Evolutionary conservation across 2,888 invertebrate genomes (phyloP), one percentile per base, ranked within the genome.

Genomic region (Plemyria rubiginata): DNA sequence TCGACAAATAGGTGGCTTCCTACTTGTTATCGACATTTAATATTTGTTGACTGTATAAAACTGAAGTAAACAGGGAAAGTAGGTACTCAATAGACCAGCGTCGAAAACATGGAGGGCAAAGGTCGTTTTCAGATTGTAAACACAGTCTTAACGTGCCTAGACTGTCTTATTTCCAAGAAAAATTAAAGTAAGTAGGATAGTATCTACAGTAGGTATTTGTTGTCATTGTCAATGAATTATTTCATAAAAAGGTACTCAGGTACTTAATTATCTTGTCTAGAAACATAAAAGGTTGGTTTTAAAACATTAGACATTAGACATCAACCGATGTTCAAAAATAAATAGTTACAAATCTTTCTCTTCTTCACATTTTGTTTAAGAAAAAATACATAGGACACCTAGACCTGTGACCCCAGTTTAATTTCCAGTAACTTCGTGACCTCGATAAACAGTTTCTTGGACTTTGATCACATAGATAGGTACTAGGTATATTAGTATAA

Each of bases 381-480:
- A 55, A 51, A 54, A 68, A 62, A 58, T 16, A 56, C 36, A 36
- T 36, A 11, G 1, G 0, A 56, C 61, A 51, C 38, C 15, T 38
- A 54, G 65, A 57, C 63, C 58, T 46, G 48, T 66, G 68, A 67
- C 66, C 64, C 50, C 6, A 60, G 57, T 55, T 65, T 62, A 57
- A 53, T 43, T 49, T 36, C 5, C 32, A 58, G 62, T 59, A n/a
- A 54, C 45, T 52, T 41, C 46, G 46, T 65, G 60, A 65, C 65
- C 65, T 60, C 65, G 50, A 46, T 68, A 60, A 40, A 55, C 49
- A 51, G 29, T 71, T 41, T 49, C 64, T 61, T 72, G 76, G 76
- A 79, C 80, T 80, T 74, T 74, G 77, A 68, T 56, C 76, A 48
- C 46, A 41, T 12, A 41, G 6, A 45, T 49, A 59, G 40, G 40